phyloP scores from a whole-genome alignment of 1,140 invertebrate species.

The Epicauta chinensis region DNA sequence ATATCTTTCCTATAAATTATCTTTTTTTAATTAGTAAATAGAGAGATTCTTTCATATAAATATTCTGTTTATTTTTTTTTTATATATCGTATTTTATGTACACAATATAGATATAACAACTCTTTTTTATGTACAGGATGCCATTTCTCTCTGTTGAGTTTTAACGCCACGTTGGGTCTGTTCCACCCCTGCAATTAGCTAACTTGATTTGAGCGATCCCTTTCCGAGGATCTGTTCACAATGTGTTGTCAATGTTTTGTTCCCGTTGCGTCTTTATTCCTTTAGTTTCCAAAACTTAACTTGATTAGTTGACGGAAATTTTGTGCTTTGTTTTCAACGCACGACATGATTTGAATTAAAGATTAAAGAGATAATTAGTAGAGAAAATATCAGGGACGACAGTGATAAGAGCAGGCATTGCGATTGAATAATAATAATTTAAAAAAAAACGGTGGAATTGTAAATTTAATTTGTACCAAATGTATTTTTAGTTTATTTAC shows the following conservation, averaged over 20 bases:
- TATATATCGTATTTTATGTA: too few relatives aligned
- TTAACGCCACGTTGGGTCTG: conserved; percentile 7
- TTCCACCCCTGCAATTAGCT: conserved; percentile 41
- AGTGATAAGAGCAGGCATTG: too few relatives aligned
- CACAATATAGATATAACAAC: too few relatives aligned
- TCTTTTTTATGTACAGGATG: background rate
- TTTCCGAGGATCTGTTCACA: conserved; percentile 41
- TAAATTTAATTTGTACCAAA: too few relatives aligned
- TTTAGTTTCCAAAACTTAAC: conserved; percentile 24
- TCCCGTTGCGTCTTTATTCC: conserved; percentile 30
- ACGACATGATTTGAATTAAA: conserved; percentile 23
- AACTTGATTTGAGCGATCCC: conserved; percentile 44
- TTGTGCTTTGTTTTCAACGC: conserved; percentile 31
- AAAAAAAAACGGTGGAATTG: too few relatives aligned
- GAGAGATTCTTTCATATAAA: too few relatives aligned
- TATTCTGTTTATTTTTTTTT: too few relatives aligned
- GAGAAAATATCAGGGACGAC: too few relatives aligned
- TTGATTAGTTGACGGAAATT: conserved; percentile 30
- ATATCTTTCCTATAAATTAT: too few relatives aligned
- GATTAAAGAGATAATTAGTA: conserved; percentile 11
- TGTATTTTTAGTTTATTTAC: too few relatives aligned
- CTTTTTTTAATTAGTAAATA: too few relatives aligned
- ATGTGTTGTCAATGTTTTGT: conserved; percentile 44
- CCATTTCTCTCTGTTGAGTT: conserved; percentile 1
- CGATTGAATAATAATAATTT: too few relatives aligned